Base-by-base conservation (phyloP, 2,113 vertebrate genomes). In the Thalassarche chlororhynchos region DNA sequence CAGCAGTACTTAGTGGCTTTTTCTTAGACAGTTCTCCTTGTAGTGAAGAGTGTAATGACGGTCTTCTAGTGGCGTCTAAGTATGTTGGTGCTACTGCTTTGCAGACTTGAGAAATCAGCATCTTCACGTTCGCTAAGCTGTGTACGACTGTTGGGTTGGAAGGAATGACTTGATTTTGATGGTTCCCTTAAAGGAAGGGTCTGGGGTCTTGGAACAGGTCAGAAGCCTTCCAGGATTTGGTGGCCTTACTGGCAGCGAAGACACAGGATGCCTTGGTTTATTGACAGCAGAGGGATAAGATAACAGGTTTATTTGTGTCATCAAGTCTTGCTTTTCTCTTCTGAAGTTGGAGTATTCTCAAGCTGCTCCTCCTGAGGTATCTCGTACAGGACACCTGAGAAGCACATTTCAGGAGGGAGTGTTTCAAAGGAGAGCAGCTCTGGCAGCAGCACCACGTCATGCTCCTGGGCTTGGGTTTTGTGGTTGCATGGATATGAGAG, bases 1-100 rank as follows among this genome's bases (percentile, higher is more conserved):
- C 2, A 36, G 42, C 70, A 55, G 42, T 38, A 58, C 46, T 93
- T 26, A 17, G 91, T 3, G 74, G 94, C 44, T 96, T 93, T 90
- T 96, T 77, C 95, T 97, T 96, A 94, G 93, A 95, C 68, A 87
- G 62, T n/a, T 95, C 78, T 92, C 42, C 89, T 82, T 74, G 62
- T 83, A 75, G 40, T 10, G 31, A 46, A 46, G 66, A 18, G 49
- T 8, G 12, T 89, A 93, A 92, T 89, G 58, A 69, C 36, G 46
- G 49, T 26, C 19, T 87, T 66, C 60, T 25, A 17, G 80, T 15
- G 52, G 47, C 69, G 54, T 65, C 74, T 40, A 95, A 97, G 40
- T 6, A 2, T 7, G 6, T 17, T 46, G n/a, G 26, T 57, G 74
- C 13, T 60, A 17, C 88, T 93, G 69, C 25, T 85, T 60, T 68